phyloP scores from a whole-genome alignment of 2,888 invertebrate genomes.

The Cerastis leucographa region DNA sequence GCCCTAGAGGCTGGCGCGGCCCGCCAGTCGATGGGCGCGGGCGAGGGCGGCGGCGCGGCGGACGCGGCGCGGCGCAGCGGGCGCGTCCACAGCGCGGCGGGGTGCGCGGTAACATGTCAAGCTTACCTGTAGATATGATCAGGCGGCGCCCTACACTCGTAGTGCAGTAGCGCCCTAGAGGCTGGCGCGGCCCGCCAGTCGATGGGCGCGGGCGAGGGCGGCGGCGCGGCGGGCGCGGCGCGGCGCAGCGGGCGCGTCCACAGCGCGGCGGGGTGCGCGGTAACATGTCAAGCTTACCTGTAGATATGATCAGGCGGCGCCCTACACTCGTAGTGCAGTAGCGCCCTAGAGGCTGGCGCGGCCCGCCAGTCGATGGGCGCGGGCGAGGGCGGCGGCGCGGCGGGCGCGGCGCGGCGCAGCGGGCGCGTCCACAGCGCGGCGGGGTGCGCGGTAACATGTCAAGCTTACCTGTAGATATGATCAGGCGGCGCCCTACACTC shows the following conservation, averaged over 20 bases:
- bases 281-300: constrained; percentile 68
- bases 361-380: constrained; percentile 78
- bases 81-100: constrained; percentile 89
- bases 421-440: constrained; percentile 95
- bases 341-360: constrained; percentile 61
- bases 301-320: constrained; percentile 81
- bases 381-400: constrained; percentile 70
- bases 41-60: constrained; percentile 69
- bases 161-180: constrained; percentile 74
- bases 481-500: constrained; percentile 83
- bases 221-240: constrained; percentile 72
- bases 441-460: constrained; percentile 90
- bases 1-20: constrained; percentile 61
- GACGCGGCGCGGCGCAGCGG: constrained; percentile 89
- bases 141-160: constrained; percentile 82
- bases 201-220: constrained; percentile 72
- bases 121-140: constrained; percentile 79
- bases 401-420: constrained; percentile 80
- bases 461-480: constrained; percentile 77
- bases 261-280: constrained; percentile 78
- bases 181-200: constrained; percentile 75
- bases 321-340: constrained; percentile 81
- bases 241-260: constrained; percentile 93
- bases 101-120: too few relatives aligned
- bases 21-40: constrained; percentile 78